Percentiles rank a stretch among this genome's conserved stretches.
phyloP scores from a whole-genome alignment of 53 echinoderm and acorn worm species.

The Temnopleurus reevesii region DNA sequence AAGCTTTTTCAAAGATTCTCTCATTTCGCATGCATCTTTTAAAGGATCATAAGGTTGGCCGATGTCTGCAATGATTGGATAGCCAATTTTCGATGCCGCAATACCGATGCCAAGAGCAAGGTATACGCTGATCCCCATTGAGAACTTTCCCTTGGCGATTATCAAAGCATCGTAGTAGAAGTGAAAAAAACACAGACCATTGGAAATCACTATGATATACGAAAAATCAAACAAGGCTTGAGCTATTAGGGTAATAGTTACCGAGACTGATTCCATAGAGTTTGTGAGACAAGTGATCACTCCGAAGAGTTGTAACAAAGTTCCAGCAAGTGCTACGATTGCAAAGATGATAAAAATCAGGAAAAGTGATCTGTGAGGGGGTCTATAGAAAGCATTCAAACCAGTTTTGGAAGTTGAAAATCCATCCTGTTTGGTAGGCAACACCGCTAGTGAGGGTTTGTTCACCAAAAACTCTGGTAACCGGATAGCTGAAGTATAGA shows the following conservation, averaged over 20 bases:
- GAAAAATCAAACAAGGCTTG: neutral
- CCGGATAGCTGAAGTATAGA: too few relatives aligned
- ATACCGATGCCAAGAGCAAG: neutral
- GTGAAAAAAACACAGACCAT: neutral
- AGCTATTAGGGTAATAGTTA: neutral
- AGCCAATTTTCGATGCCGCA: neutral
- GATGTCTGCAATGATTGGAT: constrained; percentile 3
- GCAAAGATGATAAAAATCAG: neutral
- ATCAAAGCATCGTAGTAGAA: constrained; percentile 19
- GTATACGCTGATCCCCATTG: neutral
- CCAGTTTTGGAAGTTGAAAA: neutral
- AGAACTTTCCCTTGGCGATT: neutral
- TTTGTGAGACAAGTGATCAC: neutral
- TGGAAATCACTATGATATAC: neutral
- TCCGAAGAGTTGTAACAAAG: neutral
- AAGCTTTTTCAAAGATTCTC: neutral
- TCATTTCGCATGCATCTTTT: neutral
- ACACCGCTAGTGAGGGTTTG: too few relatives aligned
- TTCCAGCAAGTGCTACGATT: neutral
- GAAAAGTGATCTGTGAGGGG: neutral
- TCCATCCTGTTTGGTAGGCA: too few relatives aligned
- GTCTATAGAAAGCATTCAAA: neutral
- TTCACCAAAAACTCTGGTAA: too few relatives aligned
- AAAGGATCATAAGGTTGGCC: neutral
- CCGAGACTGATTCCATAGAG: neutral